Evolutionary conservation across 2,113 vertebrate genomes (phyloP).

Genomic region (Catagonus wagneri): DNA sequence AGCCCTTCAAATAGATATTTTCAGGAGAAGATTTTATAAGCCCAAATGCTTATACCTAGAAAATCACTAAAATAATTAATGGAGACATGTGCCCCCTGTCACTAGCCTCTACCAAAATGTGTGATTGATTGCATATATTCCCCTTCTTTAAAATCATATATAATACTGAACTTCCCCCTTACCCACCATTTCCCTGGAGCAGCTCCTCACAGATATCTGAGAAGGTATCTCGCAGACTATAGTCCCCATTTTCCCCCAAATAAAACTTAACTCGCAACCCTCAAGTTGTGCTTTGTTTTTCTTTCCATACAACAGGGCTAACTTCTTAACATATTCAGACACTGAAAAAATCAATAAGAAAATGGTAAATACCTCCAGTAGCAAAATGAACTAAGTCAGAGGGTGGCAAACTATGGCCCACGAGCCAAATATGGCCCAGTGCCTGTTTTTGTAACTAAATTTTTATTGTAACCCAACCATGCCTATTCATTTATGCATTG

Average conservation of each 20-base stretch:
- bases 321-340: background rate
- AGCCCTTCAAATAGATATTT: background rate
- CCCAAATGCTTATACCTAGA: background rate
- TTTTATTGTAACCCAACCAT: background rate
- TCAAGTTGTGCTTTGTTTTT: background rate
- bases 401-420: background rate
- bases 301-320: background rate
- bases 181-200: background rate
- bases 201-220: background rate
- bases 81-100: background rate
- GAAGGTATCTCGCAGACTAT: background rate
- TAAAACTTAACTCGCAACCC: background rate
- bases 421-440: background rate
- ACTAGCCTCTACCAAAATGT: background rate
- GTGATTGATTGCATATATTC: background rate
- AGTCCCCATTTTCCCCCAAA: background rate
- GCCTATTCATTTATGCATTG: background rate
- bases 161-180: background rate
- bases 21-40: background rate
- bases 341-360: constrained; percentile 39
- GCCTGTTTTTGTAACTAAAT: background rate
- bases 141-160: background rate
- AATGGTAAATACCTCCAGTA: background rate
- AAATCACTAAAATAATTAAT: background rate
- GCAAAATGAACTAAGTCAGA: constrained; percentile 3